Evolutionary conservation across 2,113 vertebrate genomes (phyloP).

Genomic region (Neomonachus schauinslandi): DNA sequence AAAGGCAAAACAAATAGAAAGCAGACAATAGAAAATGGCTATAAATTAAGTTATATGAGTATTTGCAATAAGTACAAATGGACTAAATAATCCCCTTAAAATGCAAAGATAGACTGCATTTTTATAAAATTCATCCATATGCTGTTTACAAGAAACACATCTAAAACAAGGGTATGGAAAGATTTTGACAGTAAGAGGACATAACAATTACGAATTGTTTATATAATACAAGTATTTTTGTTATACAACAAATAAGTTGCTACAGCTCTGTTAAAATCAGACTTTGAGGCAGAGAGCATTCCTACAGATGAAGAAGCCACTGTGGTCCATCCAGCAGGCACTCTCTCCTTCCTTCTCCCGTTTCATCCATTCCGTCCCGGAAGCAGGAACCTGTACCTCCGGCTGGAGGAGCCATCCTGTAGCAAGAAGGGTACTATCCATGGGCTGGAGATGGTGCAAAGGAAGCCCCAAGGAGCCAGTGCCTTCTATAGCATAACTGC

Average conservation of each 20-base stretch:
- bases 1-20: not conserved
- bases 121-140: not conserved
- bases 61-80: not conserved
- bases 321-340: not conserved
- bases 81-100: not conserved
- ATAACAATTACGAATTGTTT: not conserved
- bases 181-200: not conserved
- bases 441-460: not conserved
- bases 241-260: not conserved
- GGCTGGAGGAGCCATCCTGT: no score
- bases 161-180: not conserved
- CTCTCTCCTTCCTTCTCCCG: not conserved
- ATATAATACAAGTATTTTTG: not conserved
- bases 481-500: not conserved
- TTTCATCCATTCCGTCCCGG: not conserved
- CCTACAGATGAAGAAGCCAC: not conserved
- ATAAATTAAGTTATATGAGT: not conserved
- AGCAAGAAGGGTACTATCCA: not conserved
- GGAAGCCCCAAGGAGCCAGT: not conserved
- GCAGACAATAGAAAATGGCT: not conserved
- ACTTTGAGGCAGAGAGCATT: not conserved
- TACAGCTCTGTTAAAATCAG: not conserved
- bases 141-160: not conserved
- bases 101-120: not conserved
- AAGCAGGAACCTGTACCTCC: not conserved